Evolutionary conservation across 2,113 vertebrate genomes (phyloP), one percentile per base, ranked within the genome.

Genomic region (Pseudolaguvia tuberculata): DNA sequence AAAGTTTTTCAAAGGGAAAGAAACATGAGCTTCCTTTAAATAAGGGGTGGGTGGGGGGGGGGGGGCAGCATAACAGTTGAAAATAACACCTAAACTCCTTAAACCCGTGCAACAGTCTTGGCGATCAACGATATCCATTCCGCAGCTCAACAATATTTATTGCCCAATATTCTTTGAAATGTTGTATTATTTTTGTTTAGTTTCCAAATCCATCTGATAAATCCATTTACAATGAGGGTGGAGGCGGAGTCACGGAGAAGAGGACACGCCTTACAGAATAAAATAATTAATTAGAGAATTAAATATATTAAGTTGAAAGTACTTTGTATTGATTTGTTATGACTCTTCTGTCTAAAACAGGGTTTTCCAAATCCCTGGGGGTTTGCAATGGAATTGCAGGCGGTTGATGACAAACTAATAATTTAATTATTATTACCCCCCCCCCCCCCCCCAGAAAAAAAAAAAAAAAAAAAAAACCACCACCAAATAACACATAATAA

Each of bases 1-100:
- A 68, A 50, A 5, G 63, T 67, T 79, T 71, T 74, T 72, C 8
- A 42, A 42, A 6, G 52, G 25, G 31, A 18, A 50, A 17, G 48
- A 20, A 61, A 57, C 17, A 17, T 2, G 29, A 21, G 52, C 52
- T 20, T 21, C 27, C 15, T 17, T 67, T 23, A 9, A 42, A 25
- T 4, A 35, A 35, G 6, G 31, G 3, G 31, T 35, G n/a, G n/a
- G n/a, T n/a, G n/a, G n/a, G n/a, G n/a, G n/a, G 31, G 6, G 31
- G 15, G 39, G 2, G 13, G n/a, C 20, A 1, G 7, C n/a, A 23
- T 4, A 35, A 35, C 14, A 3, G 13, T 7, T 17, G 14, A 56
- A 58, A 47, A 72, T 20, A 25, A 71, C 23, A 21, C n/a, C 62
- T 10, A 61, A n/a, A 62, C 59, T 0, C 14, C 14, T 18, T 65